phyloP scores from a whole-genome alignment of 2,113 vertebrate genomes.

The Chaetodon trifascialis region DNA sequence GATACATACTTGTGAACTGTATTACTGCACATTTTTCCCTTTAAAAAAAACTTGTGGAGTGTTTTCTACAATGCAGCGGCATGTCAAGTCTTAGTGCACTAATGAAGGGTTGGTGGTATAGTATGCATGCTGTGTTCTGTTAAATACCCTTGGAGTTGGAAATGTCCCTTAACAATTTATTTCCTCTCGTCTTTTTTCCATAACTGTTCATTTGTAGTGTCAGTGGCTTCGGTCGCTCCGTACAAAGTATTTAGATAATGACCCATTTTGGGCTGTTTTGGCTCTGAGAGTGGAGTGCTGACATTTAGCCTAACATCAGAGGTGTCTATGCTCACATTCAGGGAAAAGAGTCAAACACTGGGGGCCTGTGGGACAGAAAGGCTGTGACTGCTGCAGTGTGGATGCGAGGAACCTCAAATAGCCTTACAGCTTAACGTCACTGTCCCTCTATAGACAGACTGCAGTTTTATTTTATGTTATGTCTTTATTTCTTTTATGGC shows the following conservation, averaged over 20 bases:
- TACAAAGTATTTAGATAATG: background rate
- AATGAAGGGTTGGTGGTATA: background rate
- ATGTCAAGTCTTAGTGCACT: background rate
- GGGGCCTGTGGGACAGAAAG: background rate
- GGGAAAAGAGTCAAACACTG: no score
- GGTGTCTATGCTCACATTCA: background rate
- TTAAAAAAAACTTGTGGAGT: background rate
- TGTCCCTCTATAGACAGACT: background rate
- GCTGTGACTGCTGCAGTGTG: background rate
- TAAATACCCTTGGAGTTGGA: background rate
- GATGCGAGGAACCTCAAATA: background rate
- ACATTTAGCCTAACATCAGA: background rate
- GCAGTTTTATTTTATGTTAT: no score
- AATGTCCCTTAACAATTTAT: constrained; percentile 3
- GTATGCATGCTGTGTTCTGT: background rate
- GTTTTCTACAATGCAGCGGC: background rate
- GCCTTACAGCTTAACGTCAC: background rate
- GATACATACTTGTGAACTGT: background rate
- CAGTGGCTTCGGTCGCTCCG: background rate
- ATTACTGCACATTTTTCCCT: no score
- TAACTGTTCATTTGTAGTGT: background rate
- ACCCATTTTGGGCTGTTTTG: background rate
- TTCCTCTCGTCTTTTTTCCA: background rate
- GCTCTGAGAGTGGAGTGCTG: background rate
- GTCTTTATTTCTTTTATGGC: background rate